These are phyloP conservation scores for Pheosia gnoma DNA, from an alignment of 2,888 invertebrate genomes.

Conservation along the genomic window DNA sequence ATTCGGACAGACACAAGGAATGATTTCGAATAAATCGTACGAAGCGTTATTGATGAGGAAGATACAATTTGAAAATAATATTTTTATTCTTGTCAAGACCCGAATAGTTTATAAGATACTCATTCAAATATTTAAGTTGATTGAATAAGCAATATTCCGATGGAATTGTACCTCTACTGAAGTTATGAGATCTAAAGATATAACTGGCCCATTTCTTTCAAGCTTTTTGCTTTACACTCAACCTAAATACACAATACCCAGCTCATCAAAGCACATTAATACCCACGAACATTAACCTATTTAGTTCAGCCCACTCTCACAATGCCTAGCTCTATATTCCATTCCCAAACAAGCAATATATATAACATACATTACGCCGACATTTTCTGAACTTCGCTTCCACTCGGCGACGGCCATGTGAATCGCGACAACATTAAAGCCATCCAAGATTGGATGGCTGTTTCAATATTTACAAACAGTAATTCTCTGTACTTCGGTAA, in stretches of 20 bases:
- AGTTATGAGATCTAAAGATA: neutral
- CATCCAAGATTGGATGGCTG: conserved; percentile 27
- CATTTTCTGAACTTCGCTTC: conserved; percentile 18
- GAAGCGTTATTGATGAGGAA: neutral
- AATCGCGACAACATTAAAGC: conserved; percentile 22
- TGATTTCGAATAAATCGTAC: conserved; percentile 13
- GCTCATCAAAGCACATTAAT: neutral
- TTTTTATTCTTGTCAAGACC: neutral
- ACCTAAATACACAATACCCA: neutral
- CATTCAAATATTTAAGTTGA: too few relatives aligned
- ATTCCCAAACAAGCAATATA: neutral
- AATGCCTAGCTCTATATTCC: neutral
- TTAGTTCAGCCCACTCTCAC: neutral
- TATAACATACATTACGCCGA: conserved; percentile 12
- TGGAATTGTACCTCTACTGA: neutral
- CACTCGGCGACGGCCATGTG: conserved; percentile 16
- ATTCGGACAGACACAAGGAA: conserved; percentile 12
- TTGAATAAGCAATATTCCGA: too few relatives aligned
- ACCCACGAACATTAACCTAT: conserved; percentile 1
- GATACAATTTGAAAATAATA: neutral
- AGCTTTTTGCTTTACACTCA: neutral
- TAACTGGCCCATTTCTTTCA: neutral
- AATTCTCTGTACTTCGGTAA: conserved; percentile 29
- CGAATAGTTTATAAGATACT: too few relatives aligned
- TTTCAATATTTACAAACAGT: conserved; percentile 33